These are phyloP conservation scores for Chanos chanos DNA, from an alignment of 2,797 vertebrate genomes.

Conservation along the genomic window DNA sequence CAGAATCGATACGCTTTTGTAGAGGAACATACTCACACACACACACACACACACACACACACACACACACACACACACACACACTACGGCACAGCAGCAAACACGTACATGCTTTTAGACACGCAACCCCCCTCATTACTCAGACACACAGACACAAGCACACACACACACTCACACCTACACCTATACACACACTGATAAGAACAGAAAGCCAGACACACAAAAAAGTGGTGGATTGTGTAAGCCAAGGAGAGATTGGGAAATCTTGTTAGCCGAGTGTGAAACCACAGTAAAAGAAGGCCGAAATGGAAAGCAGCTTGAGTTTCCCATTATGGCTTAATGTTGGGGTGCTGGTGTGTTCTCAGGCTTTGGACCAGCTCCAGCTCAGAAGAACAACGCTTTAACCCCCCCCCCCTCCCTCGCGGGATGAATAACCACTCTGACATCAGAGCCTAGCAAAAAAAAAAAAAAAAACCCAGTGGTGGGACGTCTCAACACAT, in stretches of 20 bases:
- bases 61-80: conserved; percentile 10
- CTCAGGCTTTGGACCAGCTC: conserved; percentile 18
- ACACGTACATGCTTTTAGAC: conserved; percentile 13
- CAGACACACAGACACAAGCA: no score
- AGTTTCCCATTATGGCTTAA: conserved; percentile 70
- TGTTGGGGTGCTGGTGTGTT: conserved; percentile 39
- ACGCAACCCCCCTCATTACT: conserved; percentile 4
- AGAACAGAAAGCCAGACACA: conserved; percentile 66
- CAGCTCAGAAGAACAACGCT: conserved; percentile 18
- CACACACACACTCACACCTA: conserved; percentile 30
- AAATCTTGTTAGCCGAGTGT: conserved; percentile 68
- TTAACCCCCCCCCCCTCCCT: conserved; percentile 1
- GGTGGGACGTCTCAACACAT: conserved; percentile 38
- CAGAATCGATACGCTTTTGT: background rate
- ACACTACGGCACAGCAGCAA: background rate
- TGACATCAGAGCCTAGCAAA: conserved; percentile 56
- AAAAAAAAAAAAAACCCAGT: no score
- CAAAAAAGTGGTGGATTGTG: conserved; percentile 45
- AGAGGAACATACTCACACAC: conserved; percentile 34
- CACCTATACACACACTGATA: conserved; percentile 23
- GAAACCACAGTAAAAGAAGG: conserved; percentile 67
- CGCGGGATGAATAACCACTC: conserved; percentile 27
- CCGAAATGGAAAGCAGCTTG: conserved; percentile 67
- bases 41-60: background rate
- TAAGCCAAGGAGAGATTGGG: conserved; percentile 49